Conservation (phyloP, 1,140 invertebrate species). For the Gryllus bimaculatus region DNA sequence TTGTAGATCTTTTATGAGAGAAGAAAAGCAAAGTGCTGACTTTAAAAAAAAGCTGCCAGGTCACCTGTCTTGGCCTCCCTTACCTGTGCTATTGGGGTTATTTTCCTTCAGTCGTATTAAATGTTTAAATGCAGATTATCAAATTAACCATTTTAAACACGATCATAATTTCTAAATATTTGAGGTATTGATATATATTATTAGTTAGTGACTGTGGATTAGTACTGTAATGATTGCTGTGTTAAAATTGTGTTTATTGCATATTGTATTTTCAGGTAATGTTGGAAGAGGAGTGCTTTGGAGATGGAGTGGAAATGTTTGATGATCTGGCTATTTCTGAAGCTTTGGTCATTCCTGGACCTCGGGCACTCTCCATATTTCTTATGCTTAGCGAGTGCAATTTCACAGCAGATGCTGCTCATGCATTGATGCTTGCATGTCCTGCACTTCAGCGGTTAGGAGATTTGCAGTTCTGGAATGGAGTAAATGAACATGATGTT, state of each 20-base stretch:
- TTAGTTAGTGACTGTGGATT: background rate
- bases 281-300: conserved; percentile 14
- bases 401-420: conserved; percentile 6
- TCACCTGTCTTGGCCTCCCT: too few relatives aligned
- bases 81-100: background rate
- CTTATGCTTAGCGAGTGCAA: conserved; percentile 14
- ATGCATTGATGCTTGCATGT: conserved; percentile 6
- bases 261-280: conserved; percentile 8
- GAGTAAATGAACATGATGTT: conserved; percentile 8
- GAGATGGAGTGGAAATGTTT: conserved; percentile 15
- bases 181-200: background rate
- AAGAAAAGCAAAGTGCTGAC: too few relatives aligned
- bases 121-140: background rate
- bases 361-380: background rate
- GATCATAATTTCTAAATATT: background rate
- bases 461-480: conserved; percentile 11
- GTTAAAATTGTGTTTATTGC: background rate
- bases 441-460: conserved; percentile 8
- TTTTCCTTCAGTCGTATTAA: background rate
- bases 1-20: too few relatives aligned
- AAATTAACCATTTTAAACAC: background rate
- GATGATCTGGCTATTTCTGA: conserved; percentile 9
- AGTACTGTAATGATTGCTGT: background rate
- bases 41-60: too few relatives aligned
- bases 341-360: background rate